phyloP scores from a whole-genome alignment of 2,888 invertebrate genomes.

The Drosophila anceps region DNA sequence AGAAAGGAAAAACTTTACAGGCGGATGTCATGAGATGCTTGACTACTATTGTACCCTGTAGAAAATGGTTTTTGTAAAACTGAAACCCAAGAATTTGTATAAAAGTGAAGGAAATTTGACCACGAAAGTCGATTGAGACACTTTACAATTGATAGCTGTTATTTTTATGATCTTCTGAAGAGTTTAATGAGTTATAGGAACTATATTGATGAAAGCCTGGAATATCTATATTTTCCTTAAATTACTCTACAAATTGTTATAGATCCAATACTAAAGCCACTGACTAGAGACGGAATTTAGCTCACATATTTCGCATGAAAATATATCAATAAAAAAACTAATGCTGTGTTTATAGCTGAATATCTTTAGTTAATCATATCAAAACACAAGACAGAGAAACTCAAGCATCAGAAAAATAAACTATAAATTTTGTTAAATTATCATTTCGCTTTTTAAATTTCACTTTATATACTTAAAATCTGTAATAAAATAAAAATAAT shows the following conservation, averaged over 20 bases:
- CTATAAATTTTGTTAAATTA: not conserved
- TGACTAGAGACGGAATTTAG: no score
- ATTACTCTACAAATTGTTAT: no score
- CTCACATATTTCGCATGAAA: no score
- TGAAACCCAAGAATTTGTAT: not conserved
- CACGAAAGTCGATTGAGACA: no score
- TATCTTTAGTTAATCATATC: not conserved
- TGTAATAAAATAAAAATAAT: not conserved
- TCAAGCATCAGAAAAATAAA: no score
- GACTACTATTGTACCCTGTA: conserved; percentile 33
- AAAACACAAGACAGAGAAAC: not conserved
- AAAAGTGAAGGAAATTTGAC: not conserved
- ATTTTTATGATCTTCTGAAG: not conserved
- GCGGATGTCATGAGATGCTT: not conserved
- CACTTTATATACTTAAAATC: not conserved
- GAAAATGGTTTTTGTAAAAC: not conserved
- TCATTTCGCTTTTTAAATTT: not conserved
- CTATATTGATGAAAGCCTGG: no score
- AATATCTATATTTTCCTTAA: no score
- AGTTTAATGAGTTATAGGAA: no score
- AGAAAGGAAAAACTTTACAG: conserved; percentile 17
- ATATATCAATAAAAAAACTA: no score
- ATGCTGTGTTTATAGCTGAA: no score
- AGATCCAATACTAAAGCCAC: no score
- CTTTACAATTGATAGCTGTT: no score